A percentile compares a stretch with the other conserved stretches of the same genome.
Conservation (phyloP, 2,888 invertebrate genomes). For the Barypeithes pellucidus region DNA sequence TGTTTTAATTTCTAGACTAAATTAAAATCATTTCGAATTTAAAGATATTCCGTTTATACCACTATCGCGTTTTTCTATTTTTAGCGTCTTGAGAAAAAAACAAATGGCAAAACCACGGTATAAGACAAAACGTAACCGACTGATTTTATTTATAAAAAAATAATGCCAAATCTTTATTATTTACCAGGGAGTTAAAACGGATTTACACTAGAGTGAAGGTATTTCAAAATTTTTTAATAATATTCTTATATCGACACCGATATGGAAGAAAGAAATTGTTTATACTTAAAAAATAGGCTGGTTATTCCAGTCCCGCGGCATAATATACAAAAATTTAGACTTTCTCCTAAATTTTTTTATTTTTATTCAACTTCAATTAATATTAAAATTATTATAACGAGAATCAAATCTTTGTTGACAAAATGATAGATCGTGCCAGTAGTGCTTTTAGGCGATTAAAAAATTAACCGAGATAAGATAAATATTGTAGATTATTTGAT, state of each 20-base stretch:
- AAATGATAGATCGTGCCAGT: neutral
- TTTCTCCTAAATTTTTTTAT: neutral
- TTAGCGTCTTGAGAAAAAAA: constrained; percentile 15
- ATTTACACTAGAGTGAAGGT: constrained; percentile 24
- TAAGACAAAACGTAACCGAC: neutral
- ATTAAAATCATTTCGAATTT: constrained; percentile 19
- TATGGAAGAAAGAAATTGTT: too few relatives aligned
- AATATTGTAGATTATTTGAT: neutral
- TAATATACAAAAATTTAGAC: neutral
- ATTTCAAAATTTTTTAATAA: constrained; percentile 17
- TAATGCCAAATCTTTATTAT: neutral
- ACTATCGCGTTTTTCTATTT: constrained; percentile 38
- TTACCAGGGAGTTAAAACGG: constrained; percentile 8
- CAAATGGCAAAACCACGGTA: constrained; percentile 7
- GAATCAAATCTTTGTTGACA: neutral
- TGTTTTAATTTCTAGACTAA: neutral
- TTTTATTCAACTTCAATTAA: neutral
- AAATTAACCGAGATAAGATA: constrained; percentile 6
- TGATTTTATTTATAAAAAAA: constrained; percentile 4
- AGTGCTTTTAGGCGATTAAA: neutral
- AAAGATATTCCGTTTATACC: constrained; percentile 31
- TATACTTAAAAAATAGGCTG: too few relatives aligned
- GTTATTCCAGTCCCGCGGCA: too few relatives aligned
- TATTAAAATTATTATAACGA: neutral
- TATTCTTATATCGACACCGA: constrained; percentile 1